Evolutionary conservation across 2,113 vertebrate species (phyloP), one percentile per base, ranked within the genome.

Genomic region (Platichthys stellatus): DNA sequence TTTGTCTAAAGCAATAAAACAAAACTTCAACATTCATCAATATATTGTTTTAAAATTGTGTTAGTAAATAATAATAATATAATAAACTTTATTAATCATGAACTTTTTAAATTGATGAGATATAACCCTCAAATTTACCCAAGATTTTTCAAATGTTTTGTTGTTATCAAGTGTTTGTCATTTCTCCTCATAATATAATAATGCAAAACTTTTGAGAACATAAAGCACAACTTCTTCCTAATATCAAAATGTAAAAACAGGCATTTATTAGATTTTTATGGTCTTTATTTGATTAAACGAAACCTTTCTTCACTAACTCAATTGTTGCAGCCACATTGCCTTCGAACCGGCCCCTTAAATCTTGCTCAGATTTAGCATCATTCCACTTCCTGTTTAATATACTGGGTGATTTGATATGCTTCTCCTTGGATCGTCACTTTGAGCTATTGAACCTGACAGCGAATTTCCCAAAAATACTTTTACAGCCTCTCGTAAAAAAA

Each of bases 381-480:
- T 21, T 73, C 65, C 57, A 40, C 84, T 68, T 87, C 69, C 63
- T 78, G 75, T 82, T 81, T 82, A 88, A 87, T 75, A 83, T 26
- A 69, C 35, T 20, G 43, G 35, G 23, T 78, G 85, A 78, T 51
- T 7, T 51, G 74, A 89, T 78, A 78, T 38, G 78, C 28, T 66
- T 88, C 86, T 81, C 67, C 84, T 85, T 84, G 77, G 61, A 83
- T 76, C 40, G 82, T 72, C 87, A 85, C 81, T 84, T 82, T 86
- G 70, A 92, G 79, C 85, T 81, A 92, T 89, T 90, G 83, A 88
- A 92, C 88, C 85, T 76, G 86, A 91, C 86, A 88, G 74, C 81
- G 73, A 86, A 87, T 85, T 83, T 90, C 84, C 82, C 80, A 43
- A 88, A 90, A 93, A 88, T 88, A 84, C 87, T 83, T 91, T 92